Evolutionary conservation across 2,888 invertebrate genomes (phyloP).

Genomic region (Eilema caniola): DNA sequence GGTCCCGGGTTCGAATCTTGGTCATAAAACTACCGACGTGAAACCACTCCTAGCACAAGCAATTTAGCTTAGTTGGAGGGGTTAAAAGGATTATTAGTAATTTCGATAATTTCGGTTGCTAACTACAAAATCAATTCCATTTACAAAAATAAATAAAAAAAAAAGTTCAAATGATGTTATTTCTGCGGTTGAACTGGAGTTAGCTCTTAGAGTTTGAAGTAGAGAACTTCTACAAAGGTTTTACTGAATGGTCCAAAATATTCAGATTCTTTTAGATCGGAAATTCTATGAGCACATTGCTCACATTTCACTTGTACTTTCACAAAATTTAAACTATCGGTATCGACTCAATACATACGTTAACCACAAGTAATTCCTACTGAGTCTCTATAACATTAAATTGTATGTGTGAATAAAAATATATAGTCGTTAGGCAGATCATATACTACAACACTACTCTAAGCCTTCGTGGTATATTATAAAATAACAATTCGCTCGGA

Average conservation of each 20-base stretch:
- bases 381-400: background rate
- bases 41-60: too few species aligned
- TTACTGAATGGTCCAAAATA: background rate
- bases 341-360: too few species aligned
- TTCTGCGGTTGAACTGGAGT: too few species aligned
- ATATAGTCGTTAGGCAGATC: constrained; percentile 5
- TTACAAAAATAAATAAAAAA: too few species aligned
- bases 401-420: constrained; percentile 6
- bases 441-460: constrained; percentile 7
- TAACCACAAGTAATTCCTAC: background rate
- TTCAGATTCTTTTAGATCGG: background rate
- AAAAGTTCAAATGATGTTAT: too few species aligned
- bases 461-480: constrained; percentile 25
- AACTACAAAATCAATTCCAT: too few species aligned
- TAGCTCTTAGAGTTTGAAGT: background rate
- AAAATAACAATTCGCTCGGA: constrained; percentile 28
- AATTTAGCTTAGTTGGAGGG: too few species aligned
- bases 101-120: too few species aligned
- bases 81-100: too few species aligned
- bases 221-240: background rate
- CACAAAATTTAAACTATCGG: too few species aligned
- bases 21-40: too few species aligned
- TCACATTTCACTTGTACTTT: background rate
- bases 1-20: too few species aligned
- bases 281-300: background rate